Base-by-base conservation (phyloP, 2,888 invertebrate genomes). In the Diaperis boleti region DNA sequence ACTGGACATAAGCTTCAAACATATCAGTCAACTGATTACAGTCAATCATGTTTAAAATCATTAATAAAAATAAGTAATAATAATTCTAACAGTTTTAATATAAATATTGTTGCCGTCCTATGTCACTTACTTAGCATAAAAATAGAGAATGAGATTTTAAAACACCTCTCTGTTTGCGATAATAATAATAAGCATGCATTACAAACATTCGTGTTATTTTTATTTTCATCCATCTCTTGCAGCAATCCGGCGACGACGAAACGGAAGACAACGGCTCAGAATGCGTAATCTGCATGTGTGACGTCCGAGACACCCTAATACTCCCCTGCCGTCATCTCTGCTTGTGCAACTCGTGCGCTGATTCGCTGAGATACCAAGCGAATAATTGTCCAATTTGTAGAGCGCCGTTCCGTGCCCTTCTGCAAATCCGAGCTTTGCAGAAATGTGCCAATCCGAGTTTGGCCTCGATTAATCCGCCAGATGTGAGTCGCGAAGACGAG, bases 201-300 rank as follows among this genome's bases (percentile, higher is more conserved):
- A 4, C 6, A 20, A 20, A 20, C 6, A 20, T 31, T 31, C 31
- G n/a, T 31, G 31, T 22, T 22, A 6, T 4, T 22, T 22, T 22
- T 4, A 39, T n/a, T 1, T 1, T 39, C 39, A 22, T 22, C 22
- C 5, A 22, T 31, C 11, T 33, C 5, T 56, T 60, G 0, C 45
- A 64, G 64, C 61, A 64, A 57, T 20, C 64, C 75, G 87, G 86
- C 2, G 94, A 95, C 76, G 94, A 94, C 72, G 95, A 95, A 72
- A 90, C 92, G 0, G 96, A 96, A 75, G 95, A 96, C 75, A 95
- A 94, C 74, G 96, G 97, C 1, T 94, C 96, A 0, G 99, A 99
- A 82, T 99, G 99, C 83, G 98, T 99, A 29, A 98, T 99, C 77
- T 99, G 99, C 81, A 98, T 99, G 97, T 96, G 95, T 74, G 98